A percentile compares a stretch with the other conserved stretches of the same genome.
phyloP scores from a whole-genome alignment of 2,888 invertebrate species.

The Asteroscopus sphinx region DNA sequence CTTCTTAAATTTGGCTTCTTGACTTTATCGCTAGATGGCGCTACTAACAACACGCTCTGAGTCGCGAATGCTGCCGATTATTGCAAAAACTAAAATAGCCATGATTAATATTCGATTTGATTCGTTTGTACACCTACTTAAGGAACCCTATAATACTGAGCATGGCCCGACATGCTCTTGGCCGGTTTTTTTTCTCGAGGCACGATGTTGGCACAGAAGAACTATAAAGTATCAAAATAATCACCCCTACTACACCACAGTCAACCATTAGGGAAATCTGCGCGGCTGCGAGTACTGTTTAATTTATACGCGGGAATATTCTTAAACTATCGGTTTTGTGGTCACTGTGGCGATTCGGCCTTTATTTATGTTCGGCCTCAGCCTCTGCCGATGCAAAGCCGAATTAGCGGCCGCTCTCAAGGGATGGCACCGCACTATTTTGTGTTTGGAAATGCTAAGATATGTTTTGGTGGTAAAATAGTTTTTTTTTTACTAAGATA shows the following conservation, averaged over 20 bases:
- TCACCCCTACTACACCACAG: conserved; percentile 55
- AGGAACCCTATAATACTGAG: no score
- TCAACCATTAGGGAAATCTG: conserved; percentile 90
- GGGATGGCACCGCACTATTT: conserved; percentile 58
- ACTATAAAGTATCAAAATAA: conserved; percentile 67
- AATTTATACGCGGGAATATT: conserved; percentile 89
- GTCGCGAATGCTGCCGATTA: no score
- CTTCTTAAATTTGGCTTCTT: no score
- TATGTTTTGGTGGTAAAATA: conserved; percentile 24
- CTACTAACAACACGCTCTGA: no score
- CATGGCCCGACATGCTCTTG: no score
- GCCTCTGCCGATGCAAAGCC: conserved; percentile 55
- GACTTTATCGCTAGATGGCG: no score
- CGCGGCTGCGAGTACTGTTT: conserved; percentile 82
- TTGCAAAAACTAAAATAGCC: no score
- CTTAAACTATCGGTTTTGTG: conserved; percentile 89
- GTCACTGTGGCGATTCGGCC: conserved; percentile 80
- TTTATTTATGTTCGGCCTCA: conserved; percentile 80
- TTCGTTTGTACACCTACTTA: no score
- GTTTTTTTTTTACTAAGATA: conserved; percentile 20
- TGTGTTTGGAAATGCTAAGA: conserved; percentile 47
- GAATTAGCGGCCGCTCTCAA: conserved; percentile 69
- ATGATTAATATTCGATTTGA: no score
- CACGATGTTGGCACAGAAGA: not conserved
- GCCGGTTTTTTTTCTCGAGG: no score